A percentile compares a stretch with the other conserved stretches of the same genome.
Evolutionary conservation across 2,797 vertebrate species (phyloP).

Genomic region (Tarsius wallacei): DNA sequence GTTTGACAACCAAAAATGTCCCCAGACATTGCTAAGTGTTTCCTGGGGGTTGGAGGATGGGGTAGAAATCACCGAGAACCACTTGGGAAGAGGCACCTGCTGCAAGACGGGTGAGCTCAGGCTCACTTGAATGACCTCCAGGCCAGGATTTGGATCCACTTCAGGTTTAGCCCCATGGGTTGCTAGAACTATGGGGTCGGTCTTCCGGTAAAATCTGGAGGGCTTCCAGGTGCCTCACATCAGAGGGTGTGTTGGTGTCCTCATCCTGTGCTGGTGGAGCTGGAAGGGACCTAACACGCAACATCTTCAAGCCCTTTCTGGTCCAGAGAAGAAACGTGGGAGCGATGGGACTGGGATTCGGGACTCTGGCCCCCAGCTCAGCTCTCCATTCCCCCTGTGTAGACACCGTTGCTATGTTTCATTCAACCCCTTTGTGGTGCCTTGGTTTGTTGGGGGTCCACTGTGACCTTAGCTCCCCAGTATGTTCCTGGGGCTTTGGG

Average conservation of each 20-base stretch:
- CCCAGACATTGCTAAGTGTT: not conserved
- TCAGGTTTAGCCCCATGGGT: not conserved
- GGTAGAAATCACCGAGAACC: not conserved
- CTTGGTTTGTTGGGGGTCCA: not conserved
- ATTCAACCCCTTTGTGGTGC: not conserved
- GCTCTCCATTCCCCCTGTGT: not conserved
- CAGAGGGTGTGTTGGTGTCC: not conserved
- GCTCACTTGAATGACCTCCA: not conserved
- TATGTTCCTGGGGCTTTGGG: not conserved
- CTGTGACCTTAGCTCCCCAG: not conserved
- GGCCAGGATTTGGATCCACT: not conserved
- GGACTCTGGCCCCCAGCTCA: not conserved
- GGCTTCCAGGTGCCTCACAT: not conserved
- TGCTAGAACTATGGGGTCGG: not conserved
- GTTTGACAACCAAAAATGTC: conserved; percentile 18
- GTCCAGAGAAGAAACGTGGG: not conserved
- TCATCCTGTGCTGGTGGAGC: not conserved
- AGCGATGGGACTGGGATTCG: not conserved
- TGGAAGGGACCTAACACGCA: not conserved
- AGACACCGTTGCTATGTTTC: fast-evolving
- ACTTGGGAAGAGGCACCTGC: not conserved
- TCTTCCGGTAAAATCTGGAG: not conserved
- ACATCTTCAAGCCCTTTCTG: not conserved
- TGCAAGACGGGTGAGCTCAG: not conserved
- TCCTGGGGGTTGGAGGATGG: too few species aligned